A percentile compares a stretch with the other conserved stretches of the same genome.
Evolutionary conservation across 2,797 vertebrate genomes (phyloP).

Genomic region (Eurystomus glaucurus): DNA sequence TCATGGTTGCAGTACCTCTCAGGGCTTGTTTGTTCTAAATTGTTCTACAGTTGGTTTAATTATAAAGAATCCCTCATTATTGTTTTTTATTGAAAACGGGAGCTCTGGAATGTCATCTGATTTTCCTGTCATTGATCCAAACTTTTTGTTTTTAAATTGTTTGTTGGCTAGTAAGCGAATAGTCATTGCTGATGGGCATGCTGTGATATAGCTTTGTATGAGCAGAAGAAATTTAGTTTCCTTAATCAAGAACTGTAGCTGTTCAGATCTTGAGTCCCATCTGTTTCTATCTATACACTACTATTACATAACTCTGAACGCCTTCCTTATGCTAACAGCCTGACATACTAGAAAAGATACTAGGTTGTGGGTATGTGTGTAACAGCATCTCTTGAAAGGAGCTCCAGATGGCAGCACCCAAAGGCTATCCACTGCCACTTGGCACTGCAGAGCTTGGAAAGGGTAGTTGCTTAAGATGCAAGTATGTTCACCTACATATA

Average conservation of each 20-base stretch:
- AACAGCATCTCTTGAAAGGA: fast-evolving
- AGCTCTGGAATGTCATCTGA: not conserved
- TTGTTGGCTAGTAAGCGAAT: not conserved
- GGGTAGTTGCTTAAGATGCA: not conserved
- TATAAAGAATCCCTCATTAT: not conserved
- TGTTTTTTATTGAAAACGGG: not conserved
- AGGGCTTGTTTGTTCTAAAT: not conserved
- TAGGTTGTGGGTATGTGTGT: not conserved
- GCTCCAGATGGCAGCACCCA: not conserved
- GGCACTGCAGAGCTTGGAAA: not conserved
- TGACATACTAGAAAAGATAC: not conserved
- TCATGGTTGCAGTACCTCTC: not conserved
- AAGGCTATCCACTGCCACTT: not conserved
- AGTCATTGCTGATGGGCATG: not conserved
- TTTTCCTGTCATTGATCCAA: not conserved
- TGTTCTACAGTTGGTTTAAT: not conserved
- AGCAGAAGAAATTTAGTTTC: not conserved
- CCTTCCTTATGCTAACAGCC: not conserved
- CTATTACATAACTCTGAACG: not conserved
- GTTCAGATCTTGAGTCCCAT: not conserved
- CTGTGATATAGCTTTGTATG: not conserved
- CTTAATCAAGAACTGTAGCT: not conserved
- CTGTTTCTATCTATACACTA: not conserved
- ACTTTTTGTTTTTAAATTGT: fast-evolving
- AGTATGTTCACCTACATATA: not conserved